Percentiles rank a stretch among this genome's conserved stretches.
Evolutionary conservation across 2,113 vertebrate species (phyloP).

Genomic region (Clarias macrocephalus): DNA sequence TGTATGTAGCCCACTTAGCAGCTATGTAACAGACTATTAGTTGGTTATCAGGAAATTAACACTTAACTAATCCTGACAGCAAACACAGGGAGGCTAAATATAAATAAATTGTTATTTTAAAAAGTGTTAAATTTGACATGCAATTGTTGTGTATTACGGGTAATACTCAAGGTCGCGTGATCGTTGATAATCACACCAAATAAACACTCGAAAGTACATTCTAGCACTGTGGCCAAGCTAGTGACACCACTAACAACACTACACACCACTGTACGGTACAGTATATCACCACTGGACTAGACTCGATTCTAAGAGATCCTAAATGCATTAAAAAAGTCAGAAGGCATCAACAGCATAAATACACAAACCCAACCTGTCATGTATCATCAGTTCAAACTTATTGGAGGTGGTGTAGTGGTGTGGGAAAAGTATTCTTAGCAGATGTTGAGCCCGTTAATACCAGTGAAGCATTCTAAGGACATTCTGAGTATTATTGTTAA

Average conservation of each 20-base stretch:
- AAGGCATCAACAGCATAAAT: neutral
- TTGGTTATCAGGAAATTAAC: neutral
- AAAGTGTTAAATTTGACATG: neutral
- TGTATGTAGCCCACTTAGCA: neutral
- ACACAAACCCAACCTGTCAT: neutral
- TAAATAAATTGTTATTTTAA: neutral
- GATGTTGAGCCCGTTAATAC: neutral
- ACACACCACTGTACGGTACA: neutral
- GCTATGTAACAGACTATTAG: neutral
- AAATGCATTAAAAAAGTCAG: neutral
- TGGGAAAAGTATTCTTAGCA: neutral
- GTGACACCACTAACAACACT: neutral
- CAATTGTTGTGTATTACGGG: neutral
- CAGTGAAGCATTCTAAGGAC: neutral
- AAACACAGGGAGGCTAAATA: neutral
- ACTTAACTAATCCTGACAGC: neutral
- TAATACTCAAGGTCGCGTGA: neutral
- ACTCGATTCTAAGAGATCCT: neutral
- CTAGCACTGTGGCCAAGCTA: neutral
- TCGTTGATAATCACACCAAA: neutral
- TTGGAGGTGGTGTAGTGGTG: neutral
- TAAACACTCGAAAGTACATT: neutral
- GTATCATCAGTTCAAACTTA: neutral
- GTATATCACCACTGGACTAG: neutral
- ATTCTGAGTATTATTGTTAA: neutral